Evolutionary conservation across 2,888 invertebrate species (phyloP).

Genomic region (Anodontia alba): DNA sequence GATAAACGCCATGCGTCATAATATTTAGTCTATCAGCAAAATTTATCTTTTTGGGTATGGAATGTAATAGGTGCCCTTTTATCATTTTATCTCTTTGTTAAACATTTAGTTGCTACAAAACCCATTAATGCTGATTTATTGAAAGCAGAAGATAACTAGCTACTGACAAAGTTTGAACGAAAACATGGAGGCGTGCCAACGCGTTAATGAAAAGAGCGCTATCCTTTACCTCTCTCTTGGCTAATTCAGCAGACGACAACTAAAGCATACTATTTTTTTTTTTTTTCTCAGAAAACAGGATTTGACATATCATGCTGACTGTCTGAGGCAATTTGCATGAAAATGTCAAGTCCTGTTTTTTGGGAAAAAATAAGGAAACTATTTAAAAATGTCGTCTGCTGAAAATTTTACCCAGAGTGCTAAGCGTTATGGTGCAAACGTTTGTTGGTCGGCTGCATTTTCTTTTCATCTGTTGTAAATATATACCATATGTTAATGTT

Average conservation of each 20-base stretch:
- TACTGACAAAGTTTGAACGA: neutral
- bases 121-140: slow-evolving; percentile 16
- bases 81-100: slow-evolving; percentile 14
- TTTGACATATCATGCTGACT: no score
- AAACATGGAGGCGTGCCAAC: neutral
- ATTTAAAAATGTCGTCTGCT: no score
- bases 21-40: slow-evolving; percentile 2
- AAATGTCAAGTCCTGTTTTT: no score
- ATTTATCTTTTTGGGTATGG: slow-evolving; percentile 9
- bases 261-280: no score
- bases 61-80: slow-evolving; percentile 7
- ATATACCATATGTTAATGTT: no score
- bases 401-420: no score
- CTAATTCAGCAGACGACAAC: no score
- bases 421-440: neutral
- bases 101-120: slow-evolving; percentile 5
- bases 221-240: no score
- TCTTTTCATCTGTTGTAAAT: neutral
- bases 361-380: no score
- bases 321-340: no score
- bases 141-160: neutral
- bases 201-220: neutral
- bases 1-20: slow-evolving; percentile 6
- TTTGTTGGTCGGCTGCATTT: neutral
- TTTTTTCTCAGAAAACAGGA: no score